Percentiles rank a stretch among this genome's conserved stretches.
phyloP scores from a whole-genome alignment of 2,113 vertebrate genomes.

The Aix galericulata region DNA sequence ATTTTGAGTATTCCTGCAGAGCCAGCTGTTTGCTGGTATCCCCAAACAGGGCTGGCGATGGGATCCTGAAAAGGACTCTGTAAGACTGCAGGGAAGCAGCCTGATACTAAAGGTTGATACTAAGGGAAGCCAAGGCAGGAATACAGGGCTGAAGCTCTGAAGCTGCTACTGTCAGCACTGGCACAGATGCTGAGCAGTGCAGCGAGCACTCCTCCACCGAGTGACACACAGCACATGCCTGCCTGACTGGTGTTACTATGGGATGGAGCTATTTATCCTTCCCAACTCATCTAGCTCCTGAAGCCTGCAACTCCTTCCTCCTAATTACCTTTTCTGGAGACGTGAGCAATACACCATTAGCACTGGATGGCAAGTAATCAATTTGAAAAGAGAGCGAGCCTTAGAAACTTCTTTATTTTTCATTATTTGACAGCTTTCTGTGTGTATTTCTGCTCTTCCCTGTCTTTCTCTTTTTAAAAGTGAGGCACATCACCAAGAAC shows the following conservation, averaged over 20 bases:
- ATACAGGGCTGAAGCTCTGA: not conserved
- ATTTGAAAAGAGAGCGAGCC: not conserved
- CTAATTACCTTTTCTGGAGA: not conserved
- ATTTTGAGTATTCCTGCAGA: not conserved
- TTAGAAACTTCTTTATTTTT: not conserved
- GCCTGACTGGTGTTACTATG: constrained; percentile 31
- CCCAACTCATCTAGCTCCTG: not conserved
- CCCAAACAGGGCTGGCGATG: not conserved
- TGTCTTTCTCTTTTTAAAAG: not conserved
- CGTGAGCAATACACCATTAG: not conserved
- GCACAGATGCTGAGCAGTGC: not conserved
- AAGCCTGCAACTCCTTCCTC: constrained; percentile 2
- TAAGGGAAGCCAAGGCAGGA: not conserved
- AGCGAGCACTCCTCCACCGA: constrained; percentile 26
- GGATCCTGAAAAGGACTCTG: rapidly evolving
- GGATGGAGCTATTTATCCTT: constrained; percentile 32
- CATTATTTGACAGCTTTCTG: not conserved
- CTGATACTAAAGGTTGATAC: not conserved
- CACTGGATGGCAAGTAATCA: not conserved
- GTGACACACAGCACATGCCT: constrained; percentile 17
- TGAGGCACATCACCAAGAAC: not conserved
- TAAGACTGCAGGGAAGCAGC: not conserved
- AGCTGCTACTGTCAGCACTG: not conserved
- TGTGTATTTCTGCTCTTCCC: not conserved
- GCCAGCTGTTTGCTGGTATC: not conserved